Percentiles rank a stretch among this genome's conserved stretches.
phyloP scores from a whole-genome alignment of 2,113 vertebrate genomes.

The Microtus ochrogaster region DNA sequence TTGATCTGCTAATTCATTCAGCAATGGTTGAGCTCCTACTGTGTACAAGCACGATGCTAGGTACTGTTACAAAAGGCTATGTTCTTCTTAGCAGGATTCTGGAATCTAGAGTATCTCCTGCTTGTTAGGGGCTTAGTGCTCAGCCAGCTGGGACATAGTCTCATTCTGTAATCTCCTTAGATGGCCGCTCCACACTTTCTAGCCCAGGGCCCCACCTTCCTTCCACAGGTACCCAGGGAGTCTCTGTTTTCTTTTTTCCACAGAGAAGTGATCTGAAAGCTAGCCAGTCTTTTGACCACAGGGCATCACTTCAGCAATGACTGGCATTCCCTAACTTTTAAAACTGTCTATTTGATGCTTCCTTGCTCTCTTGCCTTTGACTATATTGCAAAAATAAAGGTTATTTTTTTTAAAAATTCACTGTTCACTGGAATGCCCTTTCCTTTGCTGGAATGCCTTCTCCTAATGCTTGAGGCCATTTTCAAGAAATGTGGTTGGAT shows the following conservation, averaged over 20 bases:
- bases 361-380: background rate
- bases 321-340: background rate
- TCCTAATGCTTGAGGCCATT: background rate
- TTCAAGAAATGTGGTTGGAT: background rate
- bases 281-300: background rate
- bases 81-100: background rate
- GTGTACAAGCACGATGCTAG: background rate
- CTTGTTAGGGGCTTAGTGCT: background rate
- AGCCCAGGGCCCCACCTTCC: too few relatives aligned
- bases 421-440: background rate
- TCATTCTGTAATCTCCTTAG: background rate
- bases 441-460: background rate
- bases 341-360: background rate
- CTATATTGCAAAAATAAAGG: background rate
- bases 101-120: background rate
- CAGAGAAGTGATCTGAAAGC: background rate
- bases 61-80: background rate
- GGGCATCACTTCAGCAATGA: background rate
- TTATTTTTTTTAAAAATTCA: background rate
- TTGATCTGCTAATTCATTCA: background rate
- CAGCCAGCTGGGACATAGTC: too few relatives aligned
- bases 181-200: background rate
- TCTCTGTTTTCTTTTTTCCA: background rate
- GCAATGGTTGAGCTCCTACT: background rate
- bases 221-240: background rate